Base-by-base conservation (phyloP, 2,888 invertebrate species). In the Heliconius hortense region DNA sequence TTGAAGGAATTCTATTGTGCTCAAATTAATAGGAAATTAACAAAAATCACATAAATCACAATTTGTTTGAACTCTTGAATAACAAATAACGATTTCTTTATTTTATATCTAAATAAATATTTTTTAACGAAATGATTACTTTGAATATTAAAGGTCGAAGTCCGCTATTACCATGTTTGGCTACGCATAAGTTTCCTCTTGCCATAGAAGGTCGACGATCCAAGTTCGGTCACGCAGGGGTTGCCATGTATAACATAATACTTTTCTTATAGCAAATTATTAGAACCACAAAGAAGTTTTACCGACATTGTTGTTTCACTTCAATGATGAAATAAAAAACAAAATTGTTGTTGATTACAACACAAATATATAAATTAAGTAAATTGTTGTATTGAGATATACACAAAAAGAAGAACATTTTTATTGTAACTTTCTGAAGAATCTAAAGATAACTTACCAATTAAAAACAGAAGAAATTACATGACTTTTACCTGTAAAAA, bases 201-300 rank as follows among this genome's bases (percentile, higher is more conserved):
- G 76, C 81, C 77, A 80, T 80, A 77, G 79, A 79, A 85, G 87
- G 86, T 86, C 87, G 85, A 84, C 81, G 86, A 84, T 85, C 86
- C 82, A 82, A 80, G 81, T 81, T 82, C 81, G 81, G 84, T 86
- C 87, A 88, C 89, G 90, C 89, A 86, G 85, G 83, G 88, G 84
- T 85, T 84, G 85, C 84, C 86, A 82, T 83, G 85, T 84, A 85
- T 69, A 69, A 87, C 86, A 85, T 82, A 82, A 83, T 85, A 73
- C 73, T 63, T 74, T 72, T 72, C 71, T 74, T 71, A 72, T 48
- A 67, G 76, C 35, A 70, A 72, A 72, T 76, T 72, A 76, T 68
- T 66, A 71, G 70, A 76, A 78, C 74, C 74, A 70, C 78, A 78
- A 74, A 72, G 72, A 72, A 53, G 53, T 53, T 68, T n/a, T 18